Conservation (phyloP, 2,888 invertebrate genomes). For the Cantharis lateralis region DNA sequence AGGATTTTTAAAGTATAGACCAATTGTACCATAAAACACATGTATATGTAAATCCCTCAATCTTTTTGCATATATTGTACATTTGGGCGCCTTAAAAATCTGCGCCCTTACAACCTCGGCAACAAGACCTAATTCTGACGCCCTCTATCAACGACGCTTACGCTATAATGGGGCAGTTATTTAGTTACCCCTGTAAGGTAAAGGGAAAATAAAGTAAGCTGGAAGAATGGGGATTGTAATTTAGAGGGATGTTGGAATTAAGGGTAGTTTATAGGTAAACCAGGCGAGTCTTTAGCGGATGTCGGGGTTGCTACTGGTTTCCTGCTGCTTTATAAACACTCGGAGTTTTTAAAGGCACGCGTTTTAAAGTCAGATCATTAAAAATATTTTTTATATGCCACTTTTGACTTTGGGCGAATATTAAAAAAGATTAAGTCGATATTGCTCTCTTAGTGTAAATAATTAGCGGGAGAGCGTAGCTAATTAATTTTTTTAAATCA, state of each 20-base stretch:
- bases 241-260: constrained; percentile 60
- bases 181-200: constrained; percentile 54
- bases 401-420: neutral
- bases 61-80: constrained; percentile 52
- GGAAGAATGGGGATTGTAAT: constrained; percentile 60
- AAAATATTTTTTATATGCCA: neutral
- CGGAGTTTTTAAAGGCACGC: neutral
- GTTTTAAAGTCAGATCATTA: neutral
- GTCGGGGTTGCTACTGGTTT: constrained; percentile 31
- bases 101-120: constrained; percentile 37
- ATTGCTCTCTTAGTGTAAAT: neutral
- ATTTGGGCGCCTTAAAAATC: constrained; percentile 47
- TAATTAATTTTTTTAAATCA: neutral
- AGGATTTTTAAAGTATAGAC: constrained; percentile 46
- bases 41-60: constrained; percentile 54
- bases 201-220: constrained; percentile 57
- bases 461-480: neutral
- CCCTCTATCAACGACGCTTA: constrained; percentile 44
- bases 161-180: constrained; percentile 58
- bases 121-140: constrained; percentile 39
- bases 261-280: constrained; percentile 60
- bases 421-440: neutral
- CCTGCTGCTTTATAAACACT: constrained; percentile 8
- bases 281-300: constrained; percentile 50
- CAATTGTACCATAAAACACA: constrained; percentile 54